Evolutionary conservation across 2,888 invertebrate species (phyloP), one percentile per base, ranked within the genome.

Genomic region (Charanyca ferruginea): DNA sequence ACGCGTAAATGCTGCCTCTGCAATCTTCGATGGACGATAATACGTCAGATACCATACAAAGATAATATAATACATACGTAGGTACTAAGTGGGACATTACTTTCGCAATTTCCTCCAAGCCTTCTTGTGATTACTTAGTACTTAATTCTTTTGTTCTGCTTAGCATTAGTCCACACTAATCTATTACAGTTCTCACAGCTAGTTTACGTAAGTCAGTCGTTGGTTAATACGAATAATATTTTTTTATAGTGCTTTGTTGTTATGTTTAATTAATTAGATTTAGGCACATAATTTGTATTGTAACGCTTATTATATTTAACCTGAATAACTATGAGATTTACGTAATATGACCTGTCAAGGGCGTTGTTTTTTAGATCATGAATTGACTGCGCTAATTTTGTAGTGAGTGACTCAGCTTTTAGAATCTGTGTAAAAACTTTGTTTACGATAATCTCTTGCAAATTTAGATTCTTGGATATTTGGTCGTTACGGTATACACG

Each of bases 101-200:
- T 81, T 63, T 80, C 58, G 72, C 71, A 81, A 81, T 62, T 72
- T 73, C 69, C 79, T 74, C 20, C 59, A 59, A 60, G 61, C 51
- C 66, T 73, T 61, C 53, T 69, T 65, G 54, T 66, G 41, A 55
- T 63, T 59, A 58, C 35, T 76, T 32, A 3, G 35, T 73, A 69
- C 69, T 66, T 78, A 77, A 84, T 84, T 84, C 80, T 83, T 83
- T 87, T 86, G 84, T 85, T 84, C 77, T 71, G 63, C 53, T 67
- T 58, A 76, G 54, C 64, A 73, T 77, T 79, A 77, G 78, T 78
- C 68, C 74, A 75, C 66, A 72, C 65, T 77, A 80, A 83, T 83
- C 83, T 69, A 62, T 68, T 78, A 67, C 79, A 66, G 63, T 85
- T 85, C 86, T 74, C 86, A 86, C 83, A 67, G 67, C 57, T 13